phyloP scores from a whole-genome alignment of 2,113 vertebrate species.

The Podilymbus podiceps region DNA sequence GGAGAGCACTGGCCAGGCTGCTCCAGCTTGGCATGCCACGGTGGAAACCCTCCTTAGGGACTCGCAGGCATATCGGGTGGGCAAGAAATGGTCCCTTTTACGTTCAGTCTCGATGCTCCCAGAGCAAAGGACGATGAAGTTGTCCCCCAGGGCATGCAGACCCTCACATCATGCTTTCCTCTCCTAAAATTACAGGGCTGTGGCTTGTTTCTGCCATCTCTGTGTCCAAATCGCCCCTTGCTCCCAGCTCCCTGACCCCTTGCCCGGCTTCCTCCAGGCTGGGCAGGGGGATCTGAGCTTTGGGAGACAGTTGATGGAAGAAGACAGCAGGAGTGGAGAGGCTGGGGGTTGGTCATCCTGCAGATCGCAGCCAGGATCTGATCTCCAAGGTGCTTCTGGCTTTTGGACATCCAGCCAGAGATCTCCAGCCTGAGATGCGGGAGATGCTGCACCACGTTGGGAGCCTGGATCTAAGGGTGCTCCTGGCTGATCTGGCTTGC shows the following conservation, averaged over 20 bases:
- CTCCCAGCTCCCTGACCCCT: background rate
- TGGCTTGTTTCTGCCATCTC: background rate
- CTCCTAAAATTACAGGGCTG: background rate
- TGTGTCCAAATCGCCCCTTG: background rate
- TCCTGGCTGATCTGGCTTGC: background rate
- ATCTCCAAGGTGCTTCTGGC: background rate
- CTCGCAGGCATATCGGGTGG: rapidly evolving
- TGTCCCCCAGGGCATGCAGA: background rate
- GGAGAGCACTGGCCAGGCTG: background rate
- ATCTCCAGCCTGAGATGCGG: background rate
- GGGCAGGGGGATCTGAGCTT: background rate
- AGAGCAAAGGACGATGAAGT: background rate
- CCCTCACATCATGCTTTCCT: rapidly evolving
- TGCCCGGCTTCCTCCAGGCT: background rate
- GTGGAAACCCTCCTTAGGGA: background rate
- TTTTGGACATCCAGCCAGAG: background rate
- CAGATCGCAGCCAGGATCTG: background rate
- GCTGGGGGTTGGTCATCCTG: background rate
- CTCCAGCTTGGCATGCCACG: rapidly evolving
- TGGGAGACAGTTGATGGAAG: rapidly evolving
- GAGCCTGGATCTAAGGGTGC: background rate
- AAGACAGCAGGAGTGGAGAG: background rate
- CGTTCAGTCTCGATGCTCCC: background rate
- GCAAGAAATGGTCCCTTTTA: background rate
- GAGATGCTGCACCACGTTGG: background rate